A percentile compares a stretch with the other conserved stretches of the same genome.
Evolutionary conservation across 2,797 vertebrate species (phyloP).

Genomic region (Hyperoplus immaculatus): DNA sequence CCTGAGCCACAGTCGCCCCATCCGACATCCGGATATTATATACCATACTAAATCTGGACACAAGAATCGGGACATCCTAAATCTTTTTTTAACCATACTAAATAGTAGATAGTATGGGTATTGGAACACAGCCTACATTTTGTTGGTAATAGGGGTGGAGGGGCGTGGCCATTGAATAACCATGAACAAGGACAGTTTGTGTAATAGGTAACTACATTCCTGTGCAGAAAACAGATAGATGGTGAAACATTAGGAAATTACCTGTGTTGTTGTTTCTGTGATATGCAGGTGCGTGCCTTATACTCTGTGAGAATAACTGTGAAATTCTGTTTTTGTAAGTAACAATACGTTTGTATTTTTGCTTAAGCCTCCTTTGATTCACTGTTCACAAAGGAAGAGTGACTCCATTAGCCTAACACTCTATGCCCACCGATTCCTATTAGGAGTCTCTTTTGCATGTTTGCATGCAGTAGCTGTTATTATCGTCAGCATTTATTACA

Average conservation of each 20-base stretch:
- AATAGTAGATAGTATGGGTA: too few species aligned
- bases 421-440: not conserved
- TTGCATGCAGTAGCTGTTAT: conserved; percentile 46
- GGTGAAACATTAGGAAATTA: not conserved
- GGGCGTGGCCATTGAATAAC: too few species aligned
- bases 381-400: not conserved
- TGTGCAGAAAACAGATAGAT: not conserved
- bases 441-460: conserved; percentile 29
- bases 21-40: too few species aligned
- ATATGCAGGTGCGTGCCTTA: not conserved
- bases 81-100: too few species aligned
- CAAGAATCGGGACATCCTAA: too few species aligned
- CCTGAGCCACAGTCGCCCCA: too few species aligned
- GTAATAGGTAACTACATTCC: too few species aligned
- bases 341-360: not conserved
- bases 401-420: conserved; percentile 13
- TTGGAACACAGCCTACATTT: too few species aligned
- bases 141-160: too few species aligned
- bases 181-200: too few species aligned
- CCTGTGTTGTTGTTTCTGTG: not conserved
- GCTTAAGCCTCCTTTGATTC: not conserved
- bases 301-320: not conserved
- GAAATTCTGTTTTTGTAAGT: not conserved
- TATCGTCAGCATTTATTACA: conserved; percentile 52
- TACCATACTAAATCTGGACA: too few species aligned